Evolutionary conservation across 1,140 invertebrate genomes (phyloP), one percentile per base, ranked within the genome.

Genomic region (Aleiodes sp.): DNA sequence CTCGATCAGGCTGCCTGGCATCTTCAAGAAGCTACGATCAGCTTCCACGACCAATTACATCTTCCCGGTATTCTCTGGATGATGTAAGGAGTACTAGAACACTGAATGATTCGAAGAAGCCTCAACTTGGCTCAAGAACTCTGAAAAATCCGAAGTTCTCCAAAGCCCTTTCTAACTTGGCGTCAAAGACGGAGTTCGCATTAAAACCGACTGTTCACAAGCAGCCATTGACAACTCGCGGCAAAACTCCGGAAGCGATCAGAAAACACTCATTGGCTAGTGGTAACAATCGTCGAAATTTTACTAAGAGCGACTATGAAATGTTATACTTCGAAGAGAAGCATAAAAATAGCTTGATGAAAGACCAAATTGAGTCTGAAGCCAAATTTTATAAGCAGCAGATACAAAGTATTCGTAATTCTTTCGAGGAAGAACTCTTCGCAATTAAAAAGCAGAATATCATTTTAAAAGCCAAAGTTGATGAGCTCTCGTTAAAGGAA

Each of bases 371-470:
- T 1, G 82, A 86, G 21, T 69, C 81, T 0, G 84, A 86, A 68
- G 77, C 74, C 4, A 80, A 81, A 31, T 65, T 77, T 6, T 84
- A 86, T 62, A 86, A 83, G 26, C 74, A 67, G 4, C 82, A 83
- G 67, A 83, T 86, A 4, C 80, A 84, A 59, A 78, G 75, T 6
- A 82, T 83, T 75, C 75, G 81, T 28, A 64, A 76, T 7, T 76
- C 80, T 0, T 83, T 84, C n/a, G 85, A 86, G 41, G 78, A 83
- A 60, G 84, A 86, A 68, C 39, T 85, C 6, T 86, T 85, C 65
- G 64, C 78, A 1, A 28, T 86, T 0, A 86, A 84, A 37, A 86
- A 84, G 12, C 83, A 85, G 31, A 86, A 85, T 56, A 85, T 86
- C 7, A 72, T 85, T 52, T 66, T 86, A 9, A 85, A 85, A 37